A percentile compares a stretch with the other conserved stretches of the same genome.
These are phyloP conservation scores for Solen grandis DNA, from an alignment of 1,140 invertebrate genomes.

Conservation along the genomic window DNA sequence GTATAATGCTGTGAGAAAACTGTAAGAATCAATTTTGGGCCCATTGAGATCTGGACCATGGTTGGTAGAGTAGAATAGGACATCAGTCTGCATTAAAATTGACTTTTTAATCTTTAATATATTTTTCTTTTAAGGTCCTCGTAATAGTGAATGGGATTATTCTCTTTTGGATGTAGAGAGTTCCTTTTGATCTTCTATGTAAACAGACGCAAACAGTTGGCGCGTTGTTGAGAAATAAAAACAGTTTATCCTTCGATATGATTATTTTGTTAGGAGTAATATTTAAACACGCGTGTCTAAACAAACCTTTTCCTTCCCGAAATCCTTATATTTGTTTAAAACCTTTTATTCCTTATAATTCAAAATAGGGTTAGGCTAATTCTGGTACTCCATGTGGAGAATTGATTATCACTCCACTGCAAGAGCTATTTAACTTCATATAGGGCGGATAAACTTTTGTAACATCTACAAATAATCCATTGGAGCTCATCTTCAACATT, in stretches of 20 bases:
- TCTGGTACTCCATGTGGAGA: neutral
- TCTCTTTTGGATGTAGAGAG: neutral
- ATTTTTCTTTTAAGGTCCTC: neutral
- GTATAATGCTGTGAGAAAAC: no score
- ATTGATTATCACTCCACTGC: no score
- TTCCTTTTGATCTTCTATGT: conserved; percentile 29
- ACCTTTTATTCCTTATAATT: conserved; percentile 18
- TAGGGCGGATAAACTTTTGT: no score
- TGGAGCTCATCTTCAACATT: no score
- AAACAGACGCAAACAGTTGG: conserved; percentile 33
- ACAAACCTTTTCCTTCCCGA: no score
- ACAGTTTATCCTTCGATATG: conserved; percentile 18
- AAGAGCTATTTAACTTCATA: no score
- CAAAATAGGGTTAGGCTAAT: conserved; percentile 22
- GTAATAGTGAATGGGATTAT: conserved; percentile 16
- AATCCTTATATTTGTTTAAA: conserved; percentile 17
- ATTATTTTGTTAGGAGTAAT: no score
- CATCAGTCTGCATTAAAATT: conserved; percentile 21
- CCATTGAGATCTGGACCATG: no score
- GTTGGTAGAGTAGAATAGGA: no score
- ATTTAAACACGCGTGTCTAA: no score
- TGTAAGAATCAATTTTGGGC: no score
- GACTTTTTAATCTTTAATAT: conserved; percentile 48
- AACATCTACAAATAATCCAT: no score
- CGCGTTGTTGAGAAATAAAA: conserved; percentile 5